A percentile compares a stretch with the other conserved stretches of the same genome.
phyloP scores from a whole-genome alignment of 2,888 invertebrate genomes.

The Agapostemon virescens region DNA sequence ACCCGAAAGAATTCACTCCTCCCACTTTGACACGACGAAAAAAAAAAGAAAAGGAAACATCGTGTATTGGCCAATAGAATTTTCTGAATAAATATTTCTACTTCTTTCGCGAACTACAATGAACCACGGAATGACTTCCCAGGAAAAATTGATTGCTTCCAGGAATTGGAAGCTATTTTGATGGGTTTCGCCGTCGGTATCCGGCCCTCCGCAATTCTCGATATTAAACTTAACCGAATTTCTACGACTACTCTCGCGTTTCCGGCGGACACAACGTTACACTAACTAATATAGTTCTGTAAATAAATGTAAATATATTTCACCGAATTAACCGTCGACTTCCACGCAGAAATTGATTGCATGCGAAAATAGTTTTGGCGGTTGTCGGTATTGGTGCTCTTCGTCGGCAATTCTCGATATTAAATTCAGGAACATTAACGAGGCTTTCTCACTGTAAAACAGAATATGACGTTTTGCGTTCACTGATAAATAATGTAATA shows the following conservation, averaged over 20 bases:
- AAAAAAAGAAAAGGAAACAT: no score
- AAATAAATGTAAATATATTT: no score
- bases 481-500: no score
- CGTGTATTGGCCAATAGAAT: background rate
- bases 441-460: no score
- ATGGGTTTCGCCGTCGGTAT: background rate
- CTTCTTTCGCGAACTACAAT: background rate
- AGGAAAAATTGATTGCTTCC: background rate
- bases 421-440: no score
- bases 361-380: no score
- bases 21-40: no score
- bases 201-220: background rate
- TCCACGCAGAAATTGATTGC: no score
- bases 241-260: fast-evolving
- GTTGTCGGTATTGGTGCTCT: no score
- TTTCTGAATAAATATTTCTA: background rate
- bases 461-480: no score
- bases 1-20: background rate
- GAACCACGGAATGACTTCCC: background rate
- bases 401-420: no score
- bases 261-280: background rate
- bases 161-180: background rate
- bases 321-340: no score
- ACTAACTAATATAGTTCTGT: background rate
- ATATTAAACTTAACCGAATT: background rate